Evolutionary conservation across 1,140 invertebrate species (phyloP), one percentile per base, ranked within the genome.

Genomic region (Caerostris extrusa): DNA sequence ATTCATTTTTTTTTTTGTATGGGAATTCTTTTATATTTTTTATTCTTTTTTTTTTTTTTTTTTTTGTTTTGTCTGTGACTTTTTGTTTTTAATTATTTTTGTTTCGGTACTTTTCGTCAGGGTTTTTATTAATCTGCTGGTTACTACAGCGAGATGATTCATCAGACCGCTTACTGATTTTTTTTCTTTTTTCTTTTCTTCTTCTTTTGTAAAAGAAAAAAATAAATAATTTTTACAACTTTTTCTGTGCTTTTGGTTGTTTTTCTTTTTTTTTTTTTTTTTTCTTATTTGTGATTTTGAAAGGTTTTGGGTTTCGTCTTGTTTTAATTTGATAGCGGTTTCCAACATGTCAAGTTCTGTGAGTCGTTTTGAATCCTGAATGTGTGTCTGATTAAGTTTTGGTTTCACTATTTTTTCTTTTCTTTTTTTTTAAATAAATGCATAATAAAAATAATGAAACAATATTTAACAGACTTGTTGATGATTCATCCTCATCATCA

Each of bases 81-180:
- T 85, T 57, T 34, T 85, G 3, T 83, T 83, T 57, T 58, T 58
- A 57, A 85, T 85, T 57, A 85, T 85, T 56, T 83, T 83, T 83
- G n/a, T 83, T 83, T 83, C 57, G 55, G 8, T 17, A 19, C 58
- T 17, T 85, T 85, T 85, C 19, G 55, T 85, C 57, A n/a, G 7
- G 55, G 55, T n/a, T 58, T 5, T 57, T 85, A 85, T 58, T 85
- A 85, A 85, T 85, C 57, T 56, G 17, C 56, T 85, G 82, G 6
- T n/a, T n/a, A 85, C n/a, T 58, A n/a, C 19, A 17, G 19, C 7
- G 34, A 34, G 7, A 77, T 8, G 50, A 34, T 12, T 19, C n/a
- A 19, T 3, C 8, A 56, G 55, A 85, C 19, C 3, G 19, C 17
- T 34, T n/a, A 57, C 55, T 58, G 55, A 55, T 85, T 19, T 7